Conservation (phyloP, 1,140 invertebrate species). For the Metopolophium dirhodum region DNA sequence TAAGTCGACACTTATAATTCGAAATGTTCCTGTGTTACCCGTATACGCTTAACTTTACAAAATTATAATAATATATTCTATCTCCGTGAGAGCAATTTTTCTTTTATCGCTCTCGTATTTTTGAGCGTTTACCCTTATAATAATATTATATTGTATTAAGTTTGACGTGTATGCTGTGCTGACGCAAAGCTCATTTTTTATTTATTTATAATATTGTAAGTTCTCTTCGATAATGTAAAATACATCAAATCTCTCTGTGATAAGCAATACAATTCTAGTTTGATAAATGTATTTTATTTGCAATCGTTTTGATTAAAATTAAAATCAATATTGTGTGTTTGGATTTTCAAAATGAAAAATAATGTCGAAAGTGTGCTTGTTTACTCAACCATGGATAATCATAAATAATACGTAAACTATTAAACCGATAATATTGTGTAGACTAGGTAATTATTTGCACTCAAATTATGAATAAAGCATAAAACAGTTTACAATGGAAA, state of each 20-base stretch:
- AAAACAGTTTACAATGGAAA: no score
- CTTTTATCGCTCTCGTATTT: not conserved
- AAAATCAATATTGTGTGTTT: not conserved
- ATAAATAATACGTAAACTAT: no score
- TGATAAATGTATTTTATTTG: not conserved
- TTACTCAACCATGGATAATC: no score
- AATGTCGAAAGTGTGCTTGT: not conserved
- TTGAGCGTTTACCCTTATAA: not conserved
- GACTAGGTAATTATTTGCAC: no score
- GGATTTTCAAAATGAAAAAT: not conserved
- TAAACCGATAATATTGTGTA: no score
- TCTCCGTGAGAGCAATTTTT: not conserved
- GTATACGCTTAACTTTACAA: not conserved
- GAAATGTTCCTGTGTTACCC: not conserved
- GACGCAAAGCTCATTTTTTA: not conserved
- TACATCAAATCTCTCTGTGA: not conserved
- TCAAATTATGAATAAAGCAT: no score
- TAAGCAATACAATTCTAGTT: not conserved
- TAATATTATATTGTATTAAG: not conserved
- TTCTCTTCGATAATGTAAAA: not conserved
- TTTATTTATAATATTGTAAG: not conserved
- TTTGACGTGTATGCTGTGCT: not conserved
- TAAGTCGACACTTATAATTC: constrained; percentile 7
- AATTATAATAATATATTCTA: not conserved
- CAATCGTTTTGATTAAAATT: not conserved